Conservation (phyloP, 2,888 invertebrate species). For the Callyntrura sp. region DNA sequence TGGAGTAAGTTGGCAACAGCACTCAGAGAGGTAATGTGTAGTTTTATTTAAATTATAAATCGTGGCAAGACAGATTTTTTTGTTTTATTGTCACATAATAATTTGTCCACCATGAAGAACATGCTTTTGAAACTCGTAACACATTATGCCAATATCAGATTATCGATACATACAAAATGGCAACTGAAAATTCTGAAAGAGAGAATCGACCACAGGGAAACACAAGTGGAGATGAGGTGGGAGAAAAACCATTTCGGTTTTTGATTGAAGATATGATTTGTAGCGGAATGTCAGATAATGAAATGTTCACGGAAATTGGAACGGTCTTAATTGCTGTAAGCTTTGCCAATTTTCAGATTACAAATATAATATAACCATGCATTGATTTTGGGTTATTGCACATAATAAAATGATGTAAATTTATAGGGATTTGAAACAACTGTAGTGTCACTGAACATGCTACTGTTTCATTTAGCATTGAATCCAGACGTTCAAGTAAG, state of each 20-base stretch:
- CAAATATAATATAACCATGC: background rate
- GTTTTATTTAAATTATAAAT: too few species aligned
- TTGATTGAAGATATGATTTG: constrained; percentile 20
- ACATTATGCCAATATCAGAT: too few species aligned
- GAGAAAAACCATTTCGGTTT: background rate
- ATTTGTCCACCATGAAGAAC: too few species aligned
- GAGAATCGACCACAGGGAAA: background rate
- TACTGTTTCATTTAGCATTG: constrained; percentile 32
- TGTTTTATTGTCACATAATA: too few species aligned
- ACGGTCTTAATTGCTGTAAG: constrained; percentile 36
- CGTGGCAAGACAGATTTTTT: too few species aligned
- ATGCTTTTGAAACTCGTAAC: too few species aligned
- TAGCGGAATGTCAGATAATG: constrained; percentile 8
- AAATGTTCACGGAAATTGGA: constrained; percentile 23
- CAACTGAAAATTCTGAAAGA: too few species aligned
- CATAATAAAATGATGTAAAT: too few species aligned
- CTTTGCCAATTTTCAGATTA: background rate
- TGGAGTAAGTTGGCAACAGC: background rate
- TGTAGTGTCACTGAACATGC: background rate
- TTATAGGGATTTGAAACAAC: constrained; percentile 59
- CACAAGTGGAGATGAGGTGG: background rate
- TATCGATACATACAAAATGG: too few species aligned
- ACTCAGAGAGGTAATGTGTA: background rate
- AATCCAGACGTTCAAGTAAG: constrained; percentile 43
- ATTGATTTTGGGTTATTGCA: too few species aligned